A percentile compares a stretch with the other conserved stretches of the same genome.
Evolutionary conservation across 2,113 vertebrate species (phyloP).

Genomic region (Gorsachius goisagi): DNA sequence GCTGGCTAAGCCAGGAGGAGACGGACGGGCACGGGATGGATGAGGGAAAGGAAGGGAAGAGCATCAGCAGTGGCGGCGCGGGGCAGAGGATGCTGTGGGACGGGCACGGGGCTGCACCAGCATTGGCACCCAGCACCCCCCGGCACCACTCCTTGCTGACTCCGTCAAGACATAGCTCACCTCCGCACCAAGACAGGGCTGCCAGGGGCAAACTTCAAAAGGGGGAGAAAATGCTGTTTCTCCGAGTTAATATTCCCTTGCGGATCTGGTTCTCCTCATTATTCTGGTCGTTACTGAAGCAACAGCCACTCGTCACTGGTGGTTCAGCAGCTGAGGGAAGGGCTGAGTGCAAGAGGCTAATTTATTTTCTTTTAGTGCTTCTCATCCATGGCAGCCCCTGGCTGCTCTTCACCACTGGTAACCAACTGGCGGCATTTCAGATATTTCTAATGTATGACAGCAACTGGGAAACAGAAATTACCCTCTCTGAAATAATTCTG

Average conservation of each 20-base stretch:
- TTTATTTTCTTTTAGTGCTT: slow-evolving; percentile 62
- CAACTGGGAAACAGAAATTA: slow-evolving; percentile 53
- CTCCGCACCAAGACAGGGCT: neutral
- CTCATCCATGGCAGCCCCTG: slow-evolving; percentile 52
- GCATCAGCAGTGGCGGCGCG: fast-evolving
- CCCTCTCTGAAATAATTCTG: slow-evolving; percentile 52
- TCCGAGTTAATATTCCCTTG: slow-evolving; percentile 3
- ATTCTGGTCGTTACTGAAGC: slow-evolving; percentile 52
- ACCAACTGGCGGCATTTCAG: slow-evolving; percentile 55
- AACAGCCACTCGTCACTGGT: slow-evolving; percentile 37
- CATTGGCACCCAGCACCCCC: neutral
- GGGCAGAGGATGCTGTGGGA: neutral
- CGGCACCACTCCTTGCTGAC: neutral
- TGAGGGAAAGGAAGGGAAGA: neutral
- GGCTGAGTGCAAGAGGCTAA: slow-evolving; percentile 62
- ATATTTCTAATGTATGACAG: slow-evolving; percentile 51
- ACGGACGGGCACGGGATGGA: fast-evolving
- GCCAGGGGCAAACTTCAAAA: neutral
- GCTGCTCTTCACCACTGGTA: slow-evolving; percentile 52
- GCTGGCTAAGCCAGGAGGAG: neutral
- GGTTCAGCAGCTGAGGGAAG: neutral
- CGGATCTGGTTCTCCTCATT: slow-evolving; percentile 7
- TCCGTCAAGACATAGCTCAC: fast-evolving
- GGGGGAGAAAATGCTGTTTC: neutral
- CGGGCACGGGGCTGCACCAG: neutral